Percentiles rank a stretch among this genome's conserved stretches.
These are phyloP conservation scores for Glandiceps talaboti DNA, from an alignment of 53 echinoderm and acorn worm species.

Conservation along the genomic window DNA sequence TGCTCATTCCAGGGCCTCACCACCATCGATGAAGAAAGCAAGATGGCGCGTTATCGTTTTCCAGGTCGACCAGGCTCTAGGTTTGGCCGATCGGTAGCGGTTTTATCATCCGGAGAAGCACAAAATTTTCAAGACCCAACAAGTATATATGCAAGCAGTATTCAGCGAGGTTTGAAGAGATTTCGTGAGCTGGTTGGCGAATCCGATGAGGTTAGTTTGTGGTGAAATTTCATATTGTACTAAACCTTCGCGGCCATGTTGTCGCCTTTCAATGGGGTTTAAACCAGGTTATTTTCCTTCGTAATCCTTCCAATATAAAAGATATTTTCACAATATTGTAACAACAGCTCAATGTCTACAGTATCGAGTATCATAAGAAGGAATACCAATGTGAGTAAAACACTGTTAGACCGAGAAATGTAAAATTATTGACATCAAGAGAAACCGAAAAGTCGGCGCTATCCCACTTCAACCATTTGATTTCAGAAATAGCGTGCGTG, in stretches of 20 bases:
- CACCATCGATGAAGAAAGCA: constrained; percentile 10
- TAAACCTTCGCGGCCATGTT: neutral
- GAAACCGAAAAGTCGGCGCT: too few relatives aligned
- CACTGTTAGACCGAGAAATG: too few relatives aligned
- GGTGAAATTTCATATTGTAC: neutral
- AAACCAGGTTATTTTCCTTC: too few relatives aligned
- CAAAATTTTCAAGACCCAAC: constrained; percentile 43
- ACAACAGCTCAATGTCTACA: too few relatives aligned
- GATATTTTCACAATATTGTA: too few relatives aligned
- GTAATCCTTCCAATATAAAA: too few relatives aligned
- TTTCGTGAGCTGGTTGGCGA: constrained; percentile 92
- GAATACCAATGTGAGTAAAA: too few relatives aligned
- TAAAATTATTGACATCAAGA: too few relatives aligned
- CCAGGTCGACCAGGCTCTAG: constrained; percentile 89
- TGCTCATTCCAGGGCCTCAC: neutral
- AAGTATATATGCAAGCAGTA: constrained; percentile 72
- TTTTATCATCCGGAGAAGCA: constrained; percentile 82
- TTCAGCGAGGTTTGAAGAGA: constrained; percentile 81
- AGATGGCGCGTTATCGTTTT: constrained; percentile 93
- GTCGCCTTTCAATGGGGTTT: neutral
- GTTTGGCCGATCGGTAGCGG: constrained; percentile 75
- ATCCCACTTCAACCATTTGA: too few relatives aligned
- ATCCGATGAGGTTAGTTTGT: constrained; percentile 72
- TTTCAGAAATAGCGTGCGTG: too few relatives aligned
- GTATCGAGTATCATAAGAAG: too few relatives aligned